These are phyloP conservation scores for Callocephalon fimbriatum DNA, from an alignment of 2,113 vertebrate genomes.

Conservation along the genomic window DNA sequence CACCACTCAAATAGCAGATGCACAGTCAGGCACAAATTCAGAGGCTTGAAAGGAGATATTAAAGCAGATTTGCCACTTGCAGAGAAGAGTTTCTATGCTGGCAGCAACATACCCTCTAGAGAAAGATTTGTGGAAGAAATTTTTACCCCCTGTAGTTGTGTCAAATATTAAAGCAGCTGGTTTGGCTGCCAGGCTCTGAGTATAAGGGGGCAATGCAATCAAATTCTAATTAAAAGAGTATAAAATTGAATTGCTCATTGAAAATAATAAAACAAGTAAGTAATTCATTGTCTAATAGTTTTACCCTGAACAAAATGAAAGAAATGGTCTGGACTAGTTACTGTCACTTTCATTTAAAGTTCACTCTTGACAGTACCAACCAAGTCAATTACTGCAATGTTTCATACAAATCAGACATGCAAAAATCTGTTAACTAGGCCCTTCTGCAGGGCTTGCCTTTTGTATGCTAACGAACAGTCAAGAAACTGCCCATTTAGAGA, in stretches of 20 bases:
- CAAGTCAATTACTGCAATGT: slow-evolving; percentile 9
- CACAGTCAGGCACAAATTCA: background rate
- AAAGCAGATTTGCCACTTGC: background rate
- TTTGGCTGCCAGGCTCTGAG: background rate
- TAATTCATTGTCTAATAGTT: slow-evolving; percentile 6
- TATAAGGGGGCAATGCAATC: slow-evolving; percentile 26
- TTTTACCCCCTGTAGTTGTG: background rate
- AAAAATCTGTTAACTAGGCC: background rate
- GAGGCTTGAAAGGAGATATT: background rate
- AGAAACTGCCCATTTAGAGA: background rate
- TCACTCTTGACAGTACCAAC: background rate
- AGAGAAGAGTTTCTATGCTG: background rate
- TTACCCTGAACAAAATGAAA: background rate
- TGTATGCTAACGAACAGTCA: background rate
- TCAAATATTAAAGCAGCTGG: background rate
- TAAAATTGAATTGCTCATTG: slow-evolving; percentile 43
- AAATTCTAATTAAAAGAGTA: slow-evolving; percentile 38
- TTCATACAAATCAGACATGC: background rate
- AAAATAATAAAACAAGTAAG: slow-evolving; percentile 38
- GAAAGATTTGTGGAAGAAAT: background rate
- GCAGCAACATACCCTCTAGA: background rate
- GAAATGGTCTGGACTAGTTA: background rate
- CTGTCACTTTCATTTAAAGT: slow-evolving; percentile 19
- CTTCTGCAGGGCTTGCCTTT: background rate
- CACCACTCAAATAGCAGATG: background rate